phyloP scores from a whole-genome alignment of 2,888 invertebrate genomes.

The Elegia similella region DNA sequence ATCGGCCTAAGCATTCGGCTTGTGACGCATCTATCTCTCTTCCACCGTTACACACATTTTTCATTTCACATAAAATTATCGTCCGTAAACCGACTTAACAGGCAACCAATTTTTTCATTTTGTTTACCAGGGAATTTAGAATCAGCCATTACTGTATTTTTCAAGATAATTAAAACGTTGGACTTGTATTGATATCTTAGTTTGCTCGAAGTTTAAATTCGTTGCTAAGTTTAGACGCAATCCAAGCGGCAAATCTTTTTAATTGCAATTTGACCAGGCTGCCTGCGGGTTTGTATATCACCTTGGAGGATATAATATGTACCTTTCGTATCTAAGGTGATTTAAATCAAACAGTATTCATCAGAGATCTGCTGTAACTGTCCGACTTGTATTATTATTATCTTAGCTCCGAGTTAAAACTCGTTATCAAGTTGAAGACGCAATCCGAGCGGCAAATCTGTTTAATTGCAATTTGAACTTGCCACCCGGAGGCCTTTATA shows the following conservation, averaged over 20 bases:
- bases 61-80: too few species aligned
- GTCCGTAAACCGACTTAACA: too few species aligned
- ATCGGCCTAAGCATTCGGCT: too few species aligned
- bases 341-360: too few species aligned
- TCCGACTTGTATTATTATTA: conserved; percentile 3
- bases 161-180: neutral
- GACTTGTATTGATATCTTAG: conserved; percentile 7
- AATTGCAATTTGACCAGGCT: too few species aligned
- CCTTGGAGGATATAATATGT: neutral
- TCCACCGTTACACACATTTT: too few species aligned
- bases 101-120: too few species aligned
- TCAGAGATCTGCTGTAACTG: too few species aligned
- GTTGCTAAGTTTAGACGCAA: conserved; percentile 43
- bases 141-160: neutral
- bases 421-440: conserved; percentile 40
- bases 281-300: neutral
- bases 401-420: conserved; percentile 34
- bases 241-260: conserved; percentile 50
- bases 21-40: too few species aligned
- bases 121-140: too few species aligned
- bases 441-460: conserved; percentile 56
- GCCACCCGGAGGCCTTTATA: conserved; percentile 23
- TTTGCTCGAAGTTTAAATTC: conserved; percentile 36
- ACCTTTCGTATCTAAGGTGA: too few species aligned
- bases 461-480: conserved; percentile 56